Evolutionary conservation across 1,140 invertebrate species (phyloP).

Genomic region (Temnothorax nylanderi): DNA sequence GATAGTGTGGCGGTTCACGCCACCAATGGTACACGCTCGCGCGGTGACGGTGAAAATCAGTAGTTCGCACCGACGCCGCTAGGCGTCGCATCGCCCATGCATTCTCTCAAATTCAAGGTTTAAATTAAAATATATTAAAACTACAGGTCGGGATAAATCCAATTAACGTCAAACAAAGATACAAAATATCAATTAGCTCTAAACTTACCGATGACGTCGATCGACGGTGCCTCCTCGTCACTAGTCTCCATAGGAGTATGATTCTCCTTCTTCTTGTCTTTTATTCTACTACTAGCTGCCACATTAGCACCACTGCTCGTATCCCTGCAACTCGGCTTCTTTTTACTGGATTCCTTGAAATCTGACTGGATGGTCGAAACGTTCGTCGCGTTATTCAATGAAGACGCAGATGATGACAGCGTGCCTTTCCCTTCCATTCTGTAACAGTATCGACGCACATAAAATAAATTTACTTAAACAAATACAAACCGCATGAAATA

Average conservation of each 20-base stretch:
- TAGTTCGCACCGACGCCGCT: no score
- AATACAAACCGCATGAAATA: background rate
- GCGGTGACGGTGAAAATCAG: no score
- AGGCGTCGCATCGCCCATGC: no score
- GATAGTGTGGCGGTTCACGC: no score
- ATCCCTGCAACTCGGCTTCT: slow-evolving; percentile 75
- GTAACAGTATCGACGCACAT: slow-evolving; percentile 50
- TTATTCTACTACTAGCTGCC: slow-evolving; percentile 75
- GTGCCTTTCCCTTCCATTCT: slow-evolving; percentile 79
- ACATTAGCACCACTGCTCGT: slow-evolving; percentile 59
- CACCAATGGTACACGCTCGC: no score
- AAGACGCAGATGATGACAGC: slow-evolving; percentile 77
- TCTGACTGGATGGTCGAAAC: slow-evolving; percentile 71
- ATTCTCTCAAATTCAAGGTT: no score
- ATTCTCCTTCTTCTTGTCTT: slow-evolving; percentile 85
- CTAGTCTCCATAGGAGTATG: slow-evolving; percentile 84
- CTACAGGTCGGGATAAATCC: background rate
- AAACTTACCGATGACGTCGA: slow-evolving; percentile 82
- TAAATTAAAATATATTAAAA: no score
- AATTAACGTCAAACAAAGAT: background rate
- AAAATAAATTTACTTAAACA: slow-evolving; percentile 19
- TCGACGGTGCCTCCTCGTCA: slow-evolving; percentile 82
- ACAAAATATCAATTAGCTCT: slow-evolving; percentile 3
- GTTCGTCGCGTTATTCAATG: slow-evolving; percentile 72
- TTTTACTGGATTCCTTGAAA: slow-evolving; percentile 79